phyloP scores from a whole-genome alignment of 2,888 invertebrate genomes.

The Alviniconcha strummeri region DNA sequence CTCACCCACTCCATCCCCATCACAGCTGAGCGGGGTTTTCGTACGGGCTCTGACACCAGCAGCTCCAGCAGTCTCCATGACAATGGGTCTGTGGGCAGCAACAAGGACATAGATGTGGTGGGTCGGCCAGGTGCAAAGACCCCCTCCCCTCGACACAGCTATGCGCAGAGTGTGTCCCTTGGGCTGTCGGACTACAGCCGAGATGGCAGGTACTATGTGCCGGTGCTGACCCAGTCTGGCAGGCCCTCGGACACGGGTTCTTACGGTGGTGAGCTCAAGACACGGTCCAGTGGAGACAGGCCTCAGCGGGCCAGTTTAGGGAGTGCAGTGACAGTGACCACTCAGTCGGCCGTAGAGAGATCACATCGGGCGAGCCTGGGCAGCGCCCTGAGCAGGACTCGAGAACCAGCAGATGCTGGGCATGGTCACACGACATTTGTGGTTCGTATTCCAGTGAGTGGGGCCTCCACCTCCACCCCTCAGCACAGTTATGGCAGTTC shows the following conservation, averaged over 20 bases:
- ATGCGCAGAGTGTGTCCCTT: slow-evolving; percentile 7
- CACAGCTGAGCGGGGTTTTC: slow-evolving; percentile 18
- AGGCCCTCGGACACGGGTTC: background rate
- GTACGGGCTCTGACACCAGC: slow-evolving; percentile 44
- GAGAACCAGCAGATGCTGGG: slow-evolving; percentile 21
- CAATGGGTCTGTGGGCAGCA: background rate
- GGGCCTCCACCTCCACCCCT: background rate
- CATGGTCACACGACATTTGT: slow-evolving; percentile 39
- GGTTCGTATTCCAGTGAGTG: slow-evolving; percentile 42
- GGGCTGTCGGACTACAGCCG: slow-evolving; percentile 16
- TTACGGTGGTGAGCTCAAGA: slow-evolving; percentile 50
- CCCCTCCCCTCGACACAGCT: slow-evolving; percentile 26
- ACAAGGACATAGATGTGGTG: background rate
- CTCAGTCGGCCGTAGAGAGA: slow-evolving; percentile 22
- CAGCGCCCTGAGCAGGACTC: slow-evolving; percentile 21
- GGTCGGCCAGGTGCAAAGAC: background rate
- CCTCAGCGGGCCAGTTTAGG: slow-evolving; percentile 34
- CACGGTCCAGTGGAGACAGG: slow-evolving; percentile 48
- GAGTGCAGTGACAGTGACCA: slow-evolving; percentile 19
- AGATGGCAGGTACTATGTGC: slow-evolving; percentile 53
- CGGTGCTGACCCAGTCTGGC: slow-evolving; percentile 46
- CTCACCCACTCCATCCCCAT: slow-evolving; percentile 40
- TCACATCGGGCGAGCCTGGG: slow-evolving; percentile 20
- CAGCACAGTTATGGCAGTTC: slow-evolving; percentile 55
- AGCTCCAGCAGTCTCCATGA: slow-evolving; percentile 25